Evolutionary conservation across 2,797 vertebrate species (phyloP).

Genomic region (Kryptolebias ocellatus): DNA sequence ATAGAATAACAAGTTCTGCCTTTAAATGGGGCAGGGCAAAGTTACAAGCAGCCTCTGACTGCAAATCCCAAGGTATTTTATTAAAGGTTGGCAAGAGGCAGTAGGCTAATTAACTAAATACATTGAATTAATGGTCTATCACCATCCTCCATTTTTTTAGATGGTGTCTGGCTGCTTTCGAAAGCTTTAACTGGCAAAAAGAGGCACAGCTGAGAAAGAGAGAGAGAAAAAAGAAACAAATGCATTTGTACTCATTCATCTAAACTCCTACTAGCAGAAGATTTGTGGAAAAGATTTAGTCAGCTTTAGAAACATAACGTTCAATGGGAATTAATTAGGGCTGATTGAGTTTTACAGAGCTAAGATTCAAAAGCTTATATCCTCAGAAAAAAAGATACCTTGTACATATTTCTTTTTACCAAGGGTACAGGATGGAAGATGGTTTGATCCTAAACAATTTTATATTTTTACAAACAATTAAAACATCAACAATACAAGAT

Average conservation of each 20-base stretch:
- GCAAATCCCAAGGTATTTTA: slow-evolving; percentile 46
- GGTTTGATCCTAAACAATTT: slow-evolving; percentile 13
- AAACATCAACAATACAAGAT: neutral
- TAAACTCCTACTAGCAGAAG: slow-evolving; percentile 38
- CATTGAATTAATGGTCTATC: slow-evolving; percentile 58
- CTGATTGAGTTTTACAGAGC: slow-evolving; percentile 30
- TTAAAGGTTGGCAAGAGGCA: slow-evolving; percentile 47
- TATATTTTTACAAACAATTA: neutral
- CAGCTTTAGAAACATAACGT: slow-evolving; percentile 29
- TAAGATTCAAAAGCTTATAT: slow-evolving; percentile 25
- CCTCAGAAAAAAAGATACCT: slow-evolving; percentile 36
- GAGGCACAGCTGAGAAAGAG: slow-evolving; percentile 45
- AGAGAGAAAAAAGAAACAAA: slow-evolving; percentile 35
- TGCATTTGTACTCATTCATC: slow-evolving; percentile 38
- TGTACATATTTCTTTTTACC: slow-evolving; percentile 15
- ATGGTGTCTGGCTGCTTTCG: slow-evolving; percentile 43
- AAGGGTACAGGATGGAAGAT: slow-evolving; percentile 22
- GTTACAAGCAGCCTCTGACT: slow-evolving; percentile 44
- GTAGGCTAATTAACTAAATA: slow-evolving; percentile 64
- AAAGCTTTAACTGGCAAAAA: slow-evolving; percentile 43
- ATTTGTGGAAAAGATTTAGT: slow-evolving; percentile 39
- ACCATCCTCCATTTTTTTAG: slow-evolving; percentile 42
- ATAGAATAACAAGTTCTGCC: slow-evolving; percentile 11
- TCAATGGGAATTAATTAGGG: slow-evolving; percentile 40
- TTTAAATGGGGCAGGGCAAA: slow-evolving; percentile 42